Percentiles rank a stretch among this genome's conserved stretches.
Conservation (phyloP, 2,113 vertebrate species). For the Gallinago media region DNA sequence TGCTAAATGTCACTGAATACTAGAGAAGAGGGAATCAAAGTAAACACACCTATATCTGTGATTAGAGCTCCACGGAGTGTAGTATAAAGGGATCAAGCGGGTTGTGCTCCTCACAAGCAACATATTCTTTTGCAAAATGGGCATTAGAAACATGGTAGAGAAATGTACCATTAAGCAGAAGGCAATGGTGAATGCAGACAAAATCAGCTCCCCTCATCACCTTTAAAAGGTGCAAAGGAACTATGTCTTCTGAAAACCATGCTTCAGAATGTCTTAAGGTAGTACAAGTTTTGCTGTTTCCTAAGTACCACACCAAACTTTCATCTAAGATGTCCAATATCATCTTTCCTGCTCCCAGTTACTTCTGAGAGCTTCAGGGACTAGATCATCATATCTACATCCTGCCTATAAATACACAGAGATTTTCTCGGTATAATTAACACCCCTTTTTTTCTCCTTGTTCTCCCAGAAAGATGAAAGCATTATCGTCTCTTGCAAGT, state of each 20-base stretch:
- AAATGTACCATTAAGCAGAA: neutral
- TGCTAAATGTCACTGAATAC: constrained; percentile 77
- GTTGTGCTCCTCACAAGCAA: neutral
- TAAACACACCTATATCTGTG: neutral
- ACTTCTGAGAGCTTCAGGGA: neutral
- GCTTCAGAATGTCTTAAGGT: neutral
- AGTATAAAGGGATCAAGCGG: neutral
- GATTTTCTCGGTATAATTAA: neutral
- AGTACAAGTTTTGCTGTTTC: neutral
- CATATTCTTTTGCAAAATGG: neutral
- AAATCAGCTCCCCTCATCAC: neutral
- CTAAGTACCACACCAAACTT: neutral
- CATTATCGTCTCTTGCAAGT: neutral
- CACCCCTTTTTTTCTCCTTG: neutral
- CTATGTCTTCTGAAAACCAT: neutral
- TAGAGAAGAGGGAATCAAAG: constrained; percentile 31
- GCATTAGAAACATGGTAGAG: neutral
- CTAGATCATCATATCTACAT: neutral
- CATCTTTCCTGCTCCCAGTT: neutral
- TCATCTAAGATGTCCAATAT: neutral
- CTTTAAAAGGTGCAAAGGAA: neutral
- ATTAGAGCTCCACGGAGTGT: neutral
- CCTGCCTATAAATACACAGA: neutral
- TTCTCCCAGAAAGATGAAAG: neutral
- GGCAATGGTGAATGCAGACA: neutral